Evolutionary conservation across 2,113 vertebrate genomes (phyloP), one percentile per base, ranked within the genome.

Genomic region (Rhinoptilus africanus): DNA sequence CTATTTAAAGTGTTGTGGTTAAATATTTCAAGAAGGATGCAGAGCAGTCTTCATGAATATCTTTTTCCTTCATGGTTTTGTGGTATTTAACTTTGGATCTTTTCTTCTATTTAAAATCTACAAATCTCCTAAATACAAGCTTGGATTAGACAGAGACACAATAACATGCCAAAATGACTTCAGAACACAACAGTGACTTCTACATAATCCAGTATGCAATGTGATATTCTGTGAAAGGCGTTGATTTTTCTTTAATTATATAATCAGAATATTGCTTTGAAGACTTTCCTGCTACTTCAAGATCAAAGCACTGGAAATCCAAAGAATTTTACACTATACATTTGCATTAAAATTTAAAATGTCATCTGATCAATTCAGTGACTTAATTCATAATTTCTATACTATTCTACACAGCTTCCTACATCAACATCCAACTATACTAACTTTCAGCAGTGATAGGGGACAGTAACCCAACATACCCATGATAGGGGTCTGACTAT

Each of bases 281-380:
- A 90, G 53, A 59, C 14, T 51, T 50, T 79, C 14, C 21, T 85
- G 23, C 26, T 64, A 39, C 43, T 94, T 93, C 39, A 69, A 73
- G 45, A 76, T 68, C 48, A 90, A 93, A 93, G n/a, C 19, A 83
- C 28, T 68, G 39, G 63, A 88, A 75, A 85, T 48, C 28, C 37
- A 63, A 34, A 43, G 37, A 66, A 56, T 60, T 94, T 92, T 90
- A 75, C 47, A 78, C 15, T 47, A 54, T 62, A 59, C 3, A 47
- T 90, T 81, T 86, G 15, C 32, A 86, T 74, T 92, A 71, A 86
- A 91, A 84, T 87, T 66, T 85, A 51, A 93, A 86, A 54, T n/a
- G 20, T 24, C n/a, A 63, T 67, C 59, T 54, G 50, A 69, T 63
- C 15, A 17, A 69, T 67, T 78, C 63, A 59, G 27, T 63, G 41